Evolutionary conservation across 2,113 vertebrate species (phyloP), one percentile per base, ranked within the genome.

Genomic region (Smithornis capensis): DNA sequence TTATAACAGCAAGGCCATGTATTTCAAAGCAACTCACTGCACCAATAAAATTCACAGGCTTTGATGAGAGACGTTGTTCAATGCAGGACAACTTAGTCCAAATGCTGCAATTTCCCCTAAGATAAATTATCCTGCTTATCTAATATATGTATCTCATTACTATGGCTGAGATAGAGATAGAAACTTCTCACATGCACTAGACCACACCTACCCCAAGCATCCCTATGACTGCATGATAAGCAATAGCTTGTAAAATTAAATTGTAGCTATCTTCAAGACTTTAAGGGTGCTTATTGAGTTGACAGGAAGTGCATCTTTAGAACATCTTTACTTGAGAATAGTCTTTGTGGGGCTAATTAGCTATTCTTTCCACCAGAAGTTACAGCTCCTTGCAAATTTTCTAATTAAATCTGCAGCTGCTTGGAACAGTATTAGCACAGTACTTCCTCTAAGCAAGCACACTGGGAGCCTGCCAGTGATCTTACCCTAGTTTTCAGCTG

Each of bases 381-480:
- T 89, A 79, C n/a, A 91, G 75, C 77, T 24, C 40, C 52, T 65
- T 85, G 47, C 31, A 93, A 44, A 83, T 76, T 85, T 94, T 84
- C 50, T 80, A 83, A 86, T 85, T 94, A 89, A 92, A 89, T 85
- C 83, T 83, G 37, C 40, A 81, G 67, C 49, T 84, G 42, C 62
- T 94, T 87, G 28, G 12, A 57, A 62, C 44, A 71, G 4, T 33
- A 55, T 68, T 94, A 92, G 33, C 29, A 64, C 57, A 88, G 83
- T 60, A 85, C 29, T 92, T 86, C 38, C 62, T 77, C 65, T 67
- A 50, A 93, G 89, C 56, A 87, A 74, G 44, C 22, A 47, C 87
- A 53, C n/a, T 95, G 92, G 57, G 73, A 90, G 10, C 44, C 33
- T 85, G 78, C 65, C 69, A 87, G 75, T 82, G 92, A 90, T 90